Conservation (phyloP, 2,888 invertebrate genomes). For the Callyntrura sp. region DNA sequence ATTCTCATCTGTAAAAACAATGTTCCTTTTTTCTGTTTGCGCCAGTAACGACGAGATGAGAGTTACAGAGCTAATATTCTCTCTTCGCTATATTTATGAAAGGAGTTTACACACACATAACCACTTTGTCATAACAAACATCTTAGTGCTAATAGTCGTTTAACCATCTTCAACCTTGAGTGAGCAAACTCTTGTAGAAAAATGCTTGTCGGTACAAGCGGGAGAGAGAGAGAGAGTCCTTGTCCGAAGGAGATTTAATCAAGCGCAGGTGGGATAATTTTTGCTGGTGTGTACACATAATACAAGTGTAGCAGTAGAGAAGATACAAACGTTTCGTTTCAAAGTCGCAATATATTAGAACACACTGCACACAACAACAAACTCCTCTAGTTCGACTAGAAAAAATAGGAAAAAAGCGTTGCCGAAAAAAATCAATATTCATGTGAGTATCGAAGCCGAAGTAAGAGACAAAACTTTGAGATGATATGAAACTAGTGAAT, state of each 20-base stretch:
- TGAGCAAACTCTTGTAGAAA: neutral
- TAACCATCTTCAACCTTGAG: neutral
- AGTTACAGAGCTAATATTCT: neutral
- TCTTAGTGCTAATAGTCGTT: neutral
- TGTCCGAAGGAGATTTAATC: no score
- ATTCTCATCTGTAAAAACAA: conserved; percentile 40
- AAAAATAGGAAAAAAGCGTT: neutral
- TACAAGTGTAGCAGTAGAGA: neutral
- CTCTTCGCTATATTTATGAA: neutral
- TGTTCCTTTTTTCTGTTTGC: neutral
- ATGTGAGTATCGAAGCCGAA: neutral
- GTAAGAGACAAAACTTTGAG: neutral
- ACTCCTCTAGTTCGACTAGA: neutral
- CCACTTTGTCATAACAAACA: neutral
- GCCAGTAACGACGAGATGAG: neutral
- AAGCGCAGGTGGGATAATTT: no score
- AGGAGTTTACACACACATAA: neutral
- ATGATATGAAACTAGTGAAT: neutral
- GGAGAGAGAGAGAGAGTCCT: neutral
- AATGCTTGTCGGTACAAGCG: neutral
- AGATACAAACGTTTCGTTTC: neutral
- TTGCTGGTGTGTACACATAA: no score
- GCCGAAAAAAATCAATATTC: neutral
- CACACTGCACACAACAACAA: neutral
- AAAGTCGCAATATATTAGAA: neutral